Base-by-base conservation (phyloP, 2,797 vertebrate species). In the Toxotes lorentzi region DNA sequence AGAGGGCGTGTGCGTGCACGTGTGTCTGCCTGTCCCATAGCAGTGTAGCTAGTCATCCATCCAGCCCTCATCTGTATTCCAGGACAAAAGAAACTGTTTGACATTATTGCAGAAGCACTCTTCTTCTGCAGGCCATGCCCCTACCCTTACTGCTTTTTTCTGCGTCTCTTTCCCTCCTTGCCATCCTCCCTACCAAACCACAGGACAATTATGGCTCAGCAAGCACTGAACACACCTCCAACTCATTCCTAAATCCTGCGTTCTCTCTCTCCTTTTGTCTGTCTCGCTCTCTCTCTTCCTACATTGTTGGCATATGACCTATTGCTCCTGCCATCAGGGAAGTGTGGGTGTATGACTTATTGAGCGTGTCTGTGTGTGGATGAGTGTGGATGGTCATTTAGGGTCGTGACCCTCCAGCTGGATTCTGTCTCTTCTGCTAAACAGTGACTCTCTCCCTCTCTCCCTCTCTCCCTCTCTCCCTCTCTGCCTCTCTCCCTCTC, bases 351-450 rank as follows among this genome's bases (percentile, higher is more conserved):
- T 86, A 82, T 89, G 87, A 89, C 87, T 91, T 88, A 90, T 82
- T 73, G 87, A 87, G 73, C 57, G 72, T 74, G 64, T 71, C 73
- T 60, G 70, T 27, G 60, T 73, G 73, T 82, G 80, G 83, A 66
- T 65, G 83, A 72, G 81, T 11, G 75, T 47, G 79, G 75, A 85
- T 86, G 88, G 89, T 88, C 89, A 85, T 88, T 90, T 83, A 63
- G 81, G 87, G 89, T 89, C 70, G n/a, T 88, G 89, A 91, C 89
- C 90, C 84, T 79, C 86, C 88, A 88, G 85, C 88, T 89, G 88
- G 86, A 89, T 89, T 81, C 90, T 89, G 88, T 93, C 88, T 88
- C 72, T 68, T 77, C 86, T 78, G 83, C 90, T 93, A 93, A 93
- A 93, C 86, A 86, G 82, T 60, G 71, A 84, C 83, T 83, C 74